Conservation (phyloP, 2,113 vertebrate genomes). For the Dicentrarchus labrax region DNA sequence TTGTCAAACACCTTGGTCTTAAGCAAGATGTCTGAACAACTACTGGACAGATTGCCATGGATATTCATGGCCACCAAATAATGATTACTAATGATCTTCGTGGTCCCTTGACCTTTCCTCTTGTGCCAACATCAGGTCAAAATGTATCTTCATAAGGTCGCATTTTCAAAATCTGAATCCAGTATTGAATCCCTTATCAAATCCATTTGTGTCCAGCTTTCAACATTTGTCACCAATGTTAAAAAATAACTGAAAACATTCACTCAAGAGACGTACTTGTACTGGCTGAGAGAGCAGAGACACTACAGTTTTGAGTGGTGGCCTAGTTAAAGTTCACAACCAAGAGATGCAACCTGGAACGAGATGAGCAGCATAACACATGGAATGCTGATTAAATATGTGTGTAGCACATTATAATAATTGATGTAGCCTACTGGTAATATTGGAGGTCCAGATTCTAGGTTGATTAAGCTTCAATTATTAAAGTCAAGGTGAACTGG, state of each 20-base stretch:
- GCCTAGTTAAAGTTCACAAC: background rate
- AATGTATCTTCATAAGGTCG: no score
- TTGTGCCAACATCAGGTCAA: background rate
- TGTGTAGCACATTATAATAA: background rate
- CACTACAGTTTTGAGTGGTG: background rate
- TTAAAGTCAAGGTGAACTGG: background rate
- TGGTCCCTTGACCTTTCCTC: background rate
- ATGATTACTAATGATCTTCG: background rate
- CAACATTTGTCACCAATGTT: background rate
- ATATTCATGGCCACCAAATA: background rate
- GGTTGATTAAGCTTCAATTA: background rate
- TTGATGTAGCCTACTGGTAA: background rate
- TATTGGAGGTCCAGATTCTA: background rate
- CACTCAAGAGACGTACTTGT: background rate
- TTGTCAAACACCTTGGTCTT: background rate
- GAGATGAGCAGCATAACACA: background rate
- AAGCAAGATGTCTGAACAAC: background rate
- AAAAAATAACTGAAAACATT: background rate
- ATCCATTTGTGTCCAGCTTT: background rate
- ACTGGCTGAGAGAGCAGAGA: background rate
- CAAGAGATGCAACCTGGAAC: background rate
- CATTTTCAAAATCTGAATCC: background rate
- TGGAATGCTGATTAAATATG: slow-evolving; percentile 1
- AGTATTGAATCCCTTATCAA: no score
- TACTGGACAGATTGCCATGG: background rate